These are phyloP conservation scores for Drosophila subpulchrella DNA, from an alignment of 1,140 invertebrate genomes.

Conservation along the genomic window DNA sequence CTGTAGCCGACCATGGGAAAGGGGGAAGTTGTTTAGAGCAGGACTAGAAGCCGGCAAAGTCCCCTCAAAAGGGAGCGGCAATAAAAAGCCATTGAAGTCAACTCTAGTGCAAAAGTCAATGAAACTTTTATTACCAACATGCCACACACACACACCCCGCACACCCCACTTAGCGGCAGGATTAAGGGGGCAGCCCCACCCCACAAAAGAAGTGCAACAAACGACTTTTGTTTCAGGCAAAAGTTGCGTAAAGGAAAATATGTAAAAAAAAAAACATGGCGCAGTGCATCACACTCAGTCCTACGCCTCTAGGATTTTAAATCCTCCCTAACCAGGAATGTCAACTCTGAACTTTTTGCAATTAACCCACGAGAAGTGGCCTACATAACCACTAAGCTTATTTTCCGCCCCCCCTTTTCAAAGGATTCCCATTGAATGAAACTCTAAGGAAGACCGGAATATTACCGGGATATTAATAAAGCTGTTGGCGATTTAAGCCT, in stretches of 20 bases:
- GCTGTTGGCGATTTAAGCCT: background rate
- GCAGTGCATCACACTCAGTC: conserved; percentile 3
- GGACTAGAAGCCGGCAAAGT: conserved; percentile 6
- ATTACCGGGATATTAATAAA: background rate
- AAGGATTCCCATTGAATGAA: background rate
- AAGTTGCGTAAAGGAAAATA: conserved; percentile 58
- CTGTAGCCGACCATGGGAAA: background rate
- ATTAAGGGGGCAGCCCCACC: conserved; percentile 9
- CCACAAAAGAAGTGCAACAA: conserved; percentile 70
- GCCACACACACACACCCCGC: conserved; percentile 5
- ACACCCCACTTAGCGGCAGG: conserved; percentile 1
- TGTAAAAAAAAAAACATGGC: background rate
- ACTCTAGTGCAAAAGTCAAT: conserved; percentile 73
- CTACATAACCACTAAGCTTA: conserved; percentile 7
- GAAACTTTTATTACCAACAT: conserved; percentile 63
- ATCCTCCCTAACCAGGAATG: background rate
- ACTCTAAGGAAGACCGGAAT: background rate
- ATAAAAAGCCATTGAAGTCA: conserved; percentile 71
- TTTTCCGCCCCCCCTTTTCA: background rate
- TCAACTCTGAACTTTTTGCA: conserved; percentile 15
- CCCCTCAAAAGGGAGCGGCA: conserved; percentile 30
- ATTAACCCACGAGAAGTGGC: conserved; percentile 23
- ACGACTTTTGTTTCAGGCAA: conserved; percentile 57
- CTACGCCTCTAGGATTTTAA: background rate
- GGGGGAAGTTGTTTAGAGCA: conserved; percentile 6